Evolutionary conservation across 1,140 invertebrate genomes (phyloP), one percentile per base, ranked within the genome.

Genomic region (Charaxes varanes): DNA sequence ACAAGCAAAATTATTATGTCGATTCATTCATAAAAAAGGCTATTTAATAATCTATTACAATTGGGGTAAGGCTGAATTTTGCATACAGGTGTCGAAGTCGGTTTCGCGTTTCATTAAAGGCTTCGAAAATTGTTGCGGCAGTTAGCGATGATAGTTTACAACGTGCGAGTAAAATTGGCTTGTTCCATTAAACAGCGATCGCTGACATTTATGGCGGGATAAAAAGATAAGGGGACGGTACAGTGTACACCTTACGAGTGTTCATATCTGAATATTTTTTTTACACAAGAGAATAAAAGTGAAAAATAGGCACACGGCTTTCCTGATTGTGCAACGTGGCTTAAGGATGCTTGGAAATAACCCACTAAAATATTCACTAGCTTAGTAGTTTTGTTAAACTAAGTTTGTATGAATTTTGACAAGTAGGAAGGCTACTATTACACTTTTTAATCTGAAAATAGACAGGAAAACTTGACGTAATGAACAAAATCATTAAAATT

Each of bases 91-190:
- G 2, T 13, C 7, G 2, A 11, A 12, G 23, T 24, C 6, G 2
- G 10, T 2, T 35, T 35, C 8, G 11, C 18, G 6, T 41, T 41
- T 41, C 28, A 41, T 41, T 41, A 33, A 33, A 32, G 8, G 4
- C 15, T 41, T 33, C 30, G 10, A 26, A 26, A 16, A 28, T 38
- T 38, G 16, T 28, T 38, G 11, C 8, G 18, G 21, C 11, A 6
- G 19, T 33, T 41, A 19, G 21, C 22, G 22, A 14, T 27, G 15
- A 33, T 34, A 34, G 12, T 41, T 41, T 33, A 41, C 14, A 41
- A 26, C 6, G 40, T 26, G 30, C 28, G 30, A 41, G 30, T 41
- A 26, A 33, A 36, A 41, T 13, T 41, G 21, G 4, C 16, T 26
- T 31, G 16, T 16, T 22, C 30, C 40, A 41, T 26, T 41, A 41